A percentile compares a stretch with the other conserved stretches of the same genome.
These are phyloP conservation scores for Lasioglossum morio DNA, from an alignment of 2,888 invertebrate species.

Conservation along the genomic window DNA sequence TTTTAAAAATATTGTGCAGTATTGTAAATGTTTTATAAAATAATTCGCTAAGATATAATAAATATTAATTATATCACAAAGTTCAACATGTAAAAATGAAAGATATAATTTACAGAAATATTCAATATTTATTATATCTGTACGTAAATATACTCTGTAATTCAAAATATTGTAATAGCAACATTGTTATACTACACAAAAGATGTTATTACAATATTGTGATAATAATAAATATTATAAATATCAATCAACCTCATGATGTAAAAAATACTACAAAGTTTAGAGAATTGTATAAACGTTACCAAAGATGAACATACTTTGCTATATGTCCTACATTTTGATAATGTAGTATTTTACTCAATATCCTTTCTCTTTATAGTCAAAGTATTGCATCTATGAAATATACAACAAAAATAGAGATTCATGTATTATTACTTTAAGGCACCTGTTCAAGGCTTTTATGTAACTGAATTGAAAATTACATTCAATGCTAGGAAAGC, in stretches of 20 bases:
- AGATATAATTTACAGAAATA: constrained; percentile 39
- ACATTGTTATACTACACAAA: background rate
- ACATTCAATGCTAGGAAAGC: constrained; percentile 36
- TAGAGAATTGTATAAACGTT: constrained; percentile 43
- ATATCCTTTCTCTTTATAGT: background rate
- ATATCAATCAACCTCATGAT: constrained; percentile 29
- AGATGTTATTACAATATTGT: constrained; percentile 37
- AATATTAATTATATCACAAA: constrained; percentile 46
- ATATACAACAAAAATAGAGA: constrained; percentile 42
- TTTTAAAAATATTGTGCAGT: constrained; percentile 48
- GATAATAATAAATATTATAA: constrained; percentile 48
- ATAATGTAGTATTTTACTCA: constrained; percentile 26
- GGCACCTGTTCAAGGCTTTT: constrained; percentile 52
- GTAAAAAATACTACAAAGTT: constrained; percentile 54
- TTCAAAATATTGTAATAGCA: constrained; percentile 41
- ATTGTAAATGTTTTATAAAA: constrained; percentile 52
- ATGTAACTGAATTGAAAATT: constrained; percentile 28
- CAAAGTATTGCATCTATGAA: constrained; percentile 36
- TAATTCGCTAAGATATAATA: constrained; percentile 49
- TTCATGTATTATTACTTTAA: constrained; percentile 41
- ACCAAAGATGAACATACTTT: constrained; percentile 53
- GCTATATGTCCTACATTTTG: constrained; percentile 36
- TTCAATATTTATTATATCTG: constrained; percentile 59
- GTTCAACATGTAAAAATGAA: constrained; percentile 34
- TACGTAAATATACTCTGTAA: constrained; percentile 44